phyloP scores from a whole-genome alignment of 1,140 invertebrate species.

The Centruroides vittatus region DNA sequence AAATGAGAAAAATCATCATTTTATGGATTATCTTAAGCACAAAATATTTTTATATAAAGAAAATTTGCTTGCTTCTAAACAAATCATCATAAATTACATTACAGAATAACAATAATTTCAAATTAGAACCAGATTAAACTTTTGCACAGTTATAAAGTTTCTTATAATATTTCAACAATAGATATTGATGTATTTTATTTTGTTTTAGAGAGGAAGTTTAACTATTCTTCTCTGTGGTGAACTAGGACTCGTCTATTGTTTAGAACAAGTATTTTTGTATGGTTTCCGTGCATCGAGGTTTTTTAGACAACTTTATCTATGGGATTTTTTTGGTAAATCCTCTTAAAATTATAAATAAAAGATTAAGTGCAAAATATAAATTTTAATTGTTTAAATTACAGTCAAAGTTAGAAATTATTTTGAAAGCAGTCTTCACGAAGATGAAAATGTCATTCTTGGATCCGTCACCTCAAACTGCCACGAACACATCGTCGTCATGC shows the following conservation, averaged over 20 bases:
- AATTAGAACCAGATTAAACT: too few species aligned
- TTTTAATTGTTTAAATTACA: not conserved
- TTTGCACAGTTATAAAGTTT: too few species aligned
- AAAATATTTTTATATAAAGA: too few species aligned
- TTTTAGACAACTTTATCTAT: slow-evolving; percentile 90
- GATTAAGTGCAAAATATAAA: too few species aligned
- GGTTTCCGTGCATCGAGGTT: slow-evolving; percentile 77
- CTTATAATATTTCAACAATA: too few species aligned
- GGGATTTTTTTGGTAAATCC: slow-evolving; percentile 87
- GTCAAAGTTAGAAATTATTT: slow-evolving; percentile 16
- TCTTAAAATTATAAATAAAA: not conserved
- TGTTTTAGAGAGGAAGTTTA: slow-evolving; percentile 49
- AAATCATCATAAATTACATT: too few species aligned
- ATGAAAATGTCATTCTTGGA: slow-evolving; percentile 29
- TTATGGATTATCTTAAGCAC: too few species aligned
- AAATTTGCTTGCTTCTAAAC: too few species aligned
- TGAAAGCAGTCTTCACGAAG: slow-evolving; percentile 20
- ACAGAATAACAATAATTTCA: too few species aligned
- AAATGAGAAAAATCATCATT: too few species aligned
- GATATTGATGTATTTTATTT: too few species aligned
- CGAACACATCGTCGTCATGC: slow-evolving; percentile 23
- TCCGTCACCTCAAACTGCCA: slow-evolving; percentile 11
- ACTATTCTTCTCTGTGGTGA: slow-evolving; percentile 90
- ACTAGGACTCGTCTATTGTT: slow-evolving; percentile 73
- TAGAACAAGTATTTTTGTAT: slow-evolving; percentile 87